Base-by-base conservation (phyloP, 2,888 invertebrate genomes). In the Melinaea marsaeus region DNA sequence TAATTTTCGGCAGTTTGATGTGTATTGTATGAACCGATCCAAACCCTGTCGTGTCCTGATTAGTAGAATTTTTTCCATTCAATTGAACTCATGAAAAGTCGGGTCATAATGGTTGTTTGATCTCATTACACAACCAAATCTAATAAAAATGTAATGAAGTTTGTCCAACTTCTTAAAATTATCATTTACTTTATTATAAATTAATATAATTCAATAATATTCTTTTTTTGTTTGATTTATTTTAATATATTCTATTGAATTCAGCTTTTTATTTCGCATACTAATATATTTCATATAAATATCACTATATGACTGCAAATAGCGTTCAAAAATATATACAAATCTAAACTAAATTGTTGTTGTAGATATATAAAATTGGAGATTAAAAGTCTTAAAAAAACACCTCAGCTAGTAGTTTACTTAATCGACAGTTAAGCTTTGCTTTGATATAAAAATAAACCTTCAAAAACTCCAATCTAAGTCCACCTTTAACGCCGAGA, bases 51-150 rank as follows among this genome's bases (percentile, higher is more conserved):
- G 75, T 74, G 79, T 76, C 77, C 79, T 88, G 87, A 90, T 90
- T 88, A 89, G 87, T 83, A 73, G 74, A 75, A 84, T 85, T 86
- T 85, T 83, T 87, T 89, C 87, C 87, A 74, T 77, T 79, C 88
- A 87, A 90, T 90, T 89, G 87, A 88, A 87, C 89, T 88, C 84
- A 85, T 84, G 83, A 86, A 86, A 86, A 86, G 80, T 85, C 72
- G 68, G 69, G 73, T 70, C 75, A 72, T 88, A 85, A 88, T 86
- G 76, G 87, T 78, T 88, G 83, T 88, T 89, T 88, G 84, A 88
- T 87, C 82, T 84, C 75, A 84, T 86, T 84, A 83, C 70, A 74
- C 74, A 76, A 73, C 75, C 72, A 72, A 78, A 76, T 74, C 69
- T 75, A 69, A 66, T 71, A 71, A 66, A 68, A 68, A 55, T 55